Base-by-base conservation (phyloP, 2,888 invertebrate species). In the Graphium colonna region DNA sequence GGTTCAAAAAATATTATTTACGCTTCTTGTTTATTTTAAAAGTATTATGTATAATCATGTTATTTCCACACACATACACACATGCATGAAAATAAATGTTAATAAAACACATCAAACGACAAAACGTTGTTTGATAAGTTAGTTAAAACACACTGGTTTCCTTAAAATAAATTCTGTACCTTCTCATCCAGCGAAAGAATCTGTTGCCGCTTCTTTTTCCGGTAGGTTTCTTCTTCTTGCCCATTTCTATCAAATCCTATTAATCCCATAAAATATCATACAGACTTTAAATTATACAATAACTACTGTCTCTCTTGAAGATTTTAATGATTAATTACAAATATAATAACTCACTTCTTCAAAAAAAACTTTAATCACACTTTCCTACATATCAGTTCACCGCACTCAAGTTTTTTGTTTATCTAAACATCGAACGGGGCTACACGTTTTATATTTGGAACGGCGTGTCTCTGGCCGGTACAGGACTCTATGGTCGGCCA, bases 161-260 rank as follows among this genome's bases (percentile, higher is more conserved):
- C n/a, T 5, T 15, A 51, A 50, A 40, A 12, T 42, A 26, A 44
- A 56, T 56, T 8, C 16, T 44, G 71, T 87, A 89, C 88, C 89
- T 89, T 79, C 76, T 75, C 56, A 89, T 88, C 88, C 89, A 89
- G 42, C 89, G 79, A 63, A 89, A 88, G 69, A 89, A 89, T 58
- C 87, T 71, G 68, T 81, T 86, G 12, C 84, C 82, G 38, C 77
- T 75, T 64, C 76, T 84, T 63, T 80, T 86, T 10, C 71, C 78
- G 62, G 63, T 79, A 69, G 77, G 79, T 77, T 86, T 89, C 79
- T 86, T 88, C 77, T 87, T 88, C 61, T 87, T 88, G 59, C 87
- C 87, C 88, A 89, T 89, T 74, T 70, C 77, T 65, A 60, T 64
- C 55, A 50, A 38, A 36, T 57, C 51, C 60, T 55, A 61, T 31